These are phyloP conservation scores for Drosophila quasianomalipes DNA, from an alignment of 2,888 invertebrate species.

Conservation along the genomic window DNA sequence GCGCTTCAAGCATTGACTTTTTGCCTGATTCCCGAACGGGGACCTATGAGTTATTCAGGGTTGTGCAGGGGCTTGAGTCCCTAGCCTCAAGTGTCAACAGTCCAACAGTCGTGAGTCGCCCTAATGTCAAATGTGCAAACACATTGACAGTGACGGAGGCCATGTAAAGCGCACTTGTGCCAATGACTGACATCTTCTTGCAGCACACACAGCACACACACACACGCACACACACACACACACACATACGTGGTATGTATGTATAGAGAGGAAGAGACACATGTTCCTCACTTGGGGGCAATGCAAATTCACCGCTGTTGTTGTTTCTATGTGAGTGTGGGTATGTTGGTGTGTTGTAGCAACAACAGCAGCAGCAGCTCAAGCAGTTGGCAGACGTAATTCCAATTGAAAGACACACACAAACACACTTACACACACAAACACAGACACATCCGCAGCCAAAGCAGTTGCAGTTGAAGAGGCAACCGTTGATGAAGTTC, in stretches of 20 bases:
- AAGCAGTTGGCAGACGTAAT: slow-evolving; percentile 65
- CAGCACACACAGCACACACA: slow-evolving; percentile 4
- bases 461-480: slow-evolving; percentile 38
- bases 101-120: slow-evolving; percentile 44
- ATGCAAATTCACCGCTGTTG: slow-evolving; percentile 66
- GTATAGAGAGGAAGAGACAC: slow-evolving; percentile 22
- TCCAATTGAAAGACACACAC: slow-evolving; percentile 34
- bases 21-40: neutral
- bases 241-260: slow-evolving; percentile 6
- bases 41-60: neutral
- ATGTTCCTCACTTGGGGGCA: slow-evolving; percentile 49
- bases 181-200: slow-evolving; percentile 70
- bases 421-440: neutral
- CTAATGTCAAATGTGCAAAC: slow-evolving; percentile 44
- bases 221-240: neutral
- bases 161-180: slow-evolving; percentile 71
- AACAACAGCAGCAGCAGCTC: slow-evolving; percentile 32
- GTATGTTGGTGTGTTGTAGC: slow-evolving; percentile 7
- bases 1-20: neutral
- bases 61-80: neutral
- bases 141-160: slow-evolving; percentile 51
- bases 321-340: neutral
- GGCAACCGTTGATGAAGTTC: slow-evolving; percentile 48
- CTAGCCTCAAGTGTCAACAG: slow-evolving; percentile 11
- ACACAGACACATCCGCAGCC: slow-evolving; percentile 5